Base-by-base conservation (phyloP, 2,888 invertebrate species). In the Eupeodes latifasciatus region DNA sequence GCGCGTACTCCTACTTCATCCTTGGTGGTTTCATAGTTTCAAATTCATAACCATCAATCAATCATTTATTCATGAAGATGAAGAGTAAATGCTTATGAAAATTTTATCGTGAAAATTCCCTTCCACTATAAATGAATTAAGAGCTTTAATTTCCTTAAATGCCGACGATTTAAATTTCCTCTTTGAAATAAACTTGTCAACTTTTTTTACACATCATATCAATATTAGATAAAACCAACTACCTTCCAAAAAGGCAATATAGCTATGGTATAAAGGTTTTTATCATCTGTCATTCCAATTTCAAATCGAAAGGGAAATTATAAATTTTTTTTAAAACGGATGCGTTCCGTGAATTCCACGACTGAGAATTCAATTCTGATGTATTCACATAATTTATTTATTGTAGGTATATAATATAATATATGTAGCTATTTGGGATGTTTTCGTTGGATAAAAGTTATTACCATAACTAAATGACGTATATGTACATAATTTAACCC, bases 391-490 rank as follows among this genome's bases (percentile, higher is more conserved):
- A 57, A 27, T 2, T 6, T 59, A 59, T 14, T 4, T 9, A n/a
- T 14, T 36, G 14, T 7, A 59, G 14, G 1, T 2, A 5, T 4
- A 7, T 2, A 4, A 5, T 4, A 7, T 2, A 4, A 12, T 36
- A 27, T 9, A 5, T 61, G 19, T 19, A 19, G 19, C 19, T 19
- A 19, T 19, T 19, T 19, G 10, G 5, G n/a, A 61, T 61, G 9
- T 19, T 64, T 27, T 47, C 19, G 19, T 27, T 9, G 27, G 7
- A 66, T 66, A 34, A 66, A 66, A 66, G 5, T 49, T 14, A 66
- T 49, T 49, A 49, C 66, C 47, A 49, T 66, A 66, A 66, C 14
- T 27, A 66, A 59, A 66, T 49, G 66, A 66, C 66, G 66, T 66
- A 49, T 3, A 14, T 55, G 4, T 11, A 14, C 10, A 19, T 40